Evolutionary conservation across 2,888 invertebrate genomes (phyloP).

Genomic region (Folsomia manolachei): DNA sequence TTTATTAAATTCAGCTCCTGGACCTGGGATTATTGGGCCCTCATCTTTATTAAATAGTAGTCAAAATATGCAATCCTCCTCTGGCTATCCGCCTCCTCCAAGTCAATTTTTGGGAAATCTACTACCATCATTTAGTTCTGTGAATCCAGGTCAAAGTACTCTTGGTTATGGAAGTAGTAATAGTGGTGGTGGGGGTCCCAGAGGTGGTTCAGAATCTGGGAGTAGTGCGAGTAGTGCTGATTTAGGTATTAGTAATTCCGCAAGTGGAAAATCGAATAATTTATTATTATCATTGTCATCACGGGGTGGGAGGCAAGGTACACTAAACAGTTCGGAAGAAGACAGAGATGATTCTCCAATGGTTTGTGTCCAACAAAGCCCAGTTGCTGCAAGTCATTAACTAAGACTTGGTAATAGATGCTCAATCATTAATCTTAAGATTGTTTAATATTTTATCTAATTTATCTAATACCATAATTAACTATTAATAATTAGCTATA

Average conservation of each 20-base stretch:
- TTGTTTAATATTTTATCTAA: not conserved
- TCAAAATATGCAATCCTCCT: slow-evolving; percentile 33
- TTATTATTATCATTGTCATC: slow-evolving; percentile 49
- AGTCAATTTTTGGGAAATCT: slow-evolving; percentile 48
- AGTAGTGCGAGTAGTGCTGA: slow-evolving; percentile 50
- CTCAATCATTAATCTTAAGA: slow-evolving; percentile 40
- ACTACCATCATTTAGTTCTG: slow-evolving; percentile 37
- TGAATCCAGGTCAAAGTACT: slow-evolving; percentile 12
- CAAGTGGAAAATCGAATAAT: slow-evolving; percentile 33
- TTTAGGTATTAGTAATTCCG: slow-evolving; percentile 33
- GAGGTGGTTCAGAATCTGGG: slow-evolving; percentile 45
- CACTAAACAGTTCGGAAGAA: slow-evolving; percentile 48
- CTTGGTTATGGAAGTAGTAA: slow-evolving; percentile 34
- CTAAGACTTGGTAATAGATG: slow-evolving; percentile 53
- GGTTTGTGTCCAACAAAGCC: slow-evolving; percentile 87
- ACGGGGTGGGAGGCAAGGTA: slow-evolving; percentile 40
- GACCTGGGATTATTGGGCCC: no score
- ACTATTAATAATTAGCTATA: not conserved
- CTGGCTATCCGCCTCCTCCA: slow-evolving; percentile 44
- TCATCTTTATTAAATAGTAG: slow-evolving; percentile 38
- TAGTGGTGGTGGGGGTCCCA: slow-evolving; percentile 33
- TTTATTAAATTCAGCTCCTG: slow-evolving; percentile 33
- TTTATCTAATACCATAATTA: no score
- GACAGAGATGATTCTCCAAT: slow-evolving; percentile 65
- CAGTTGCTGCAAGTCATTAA: slow-evolving; percentile 82